Evolutionary conservation across 2,113 vertebrate genomes (phyloP).

Genomic region (Brachirus orientalis): DNA sequence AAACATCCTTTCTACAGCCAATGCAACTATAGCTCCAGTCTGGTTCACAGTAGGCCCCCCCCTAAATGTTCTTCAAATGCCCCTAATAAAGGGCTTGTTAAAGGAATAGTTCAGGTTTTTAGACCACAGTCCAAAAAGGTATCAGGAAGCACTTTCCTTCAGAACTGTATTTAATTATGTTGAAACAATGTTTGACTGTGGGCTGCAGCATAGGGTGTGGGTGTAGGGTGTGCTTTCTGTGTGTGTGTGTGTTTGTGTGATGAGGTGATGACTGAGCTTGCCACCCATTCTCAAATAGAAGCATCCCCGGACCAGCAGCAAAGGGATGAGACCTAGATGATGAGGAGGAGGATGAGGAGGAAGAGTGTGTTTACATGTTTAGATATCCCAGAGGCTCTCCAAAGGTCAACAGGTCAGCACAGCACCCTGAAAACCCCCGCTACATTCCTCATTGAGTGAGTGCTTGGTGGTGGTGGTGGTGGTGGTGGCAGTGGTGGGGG

Average conservation of each 20-base stretch:
- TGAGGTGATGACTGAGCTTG: slow-evolving; percentile 55
- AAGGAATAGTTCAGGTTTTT: too few relatives aligned
- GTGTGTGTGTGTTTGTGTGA: slow-evolving; percentile 28
- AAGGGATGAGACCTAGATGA: slow-evolving; percentile 15
- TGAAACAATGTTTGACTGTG: too few relatives aligned
- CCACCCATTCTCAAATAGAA: slow-evolving; percentile 49
- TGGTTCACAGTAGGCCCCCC: too few relatives aligned
- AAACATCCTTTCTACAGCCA: too few relatives aligned
- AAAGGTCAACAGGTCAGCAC: slow-evolving; percentile 87
- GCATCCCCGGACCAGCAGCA: slow-evolving; percentile 16
- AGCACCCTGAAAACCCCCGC: slow-evolving; percentile 47
- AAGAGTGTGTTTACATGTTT: slow-evolving; percentile 83
- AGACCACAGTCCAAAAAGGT: too few relatives aligned
- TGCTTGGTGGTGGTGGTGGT: slow-evolving; percentile 20
- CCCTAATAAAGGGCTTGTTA: too few relatives aligned
- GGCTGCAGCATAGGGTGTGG: too few relatives aligned
- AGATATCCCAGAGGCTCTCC: slow-evolving; percentile 83
- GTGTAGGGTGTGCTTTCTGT: neutral
- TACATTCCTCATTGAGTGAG: slow-evolving; percentile 75
- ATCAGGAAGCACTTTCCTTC: too few relatives aligned
- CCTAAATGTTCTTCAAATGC: too few relatives aligned
- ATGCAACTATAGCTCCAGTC: too few relatives aligned
- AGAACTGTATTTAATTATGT: too few relatives aligned
- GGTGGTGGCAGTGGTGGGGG: slow-evolving; percentile 20
- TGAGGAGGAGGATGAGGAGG: slow-evolving; percentile 43